These are phyloP conservation scores for Papilio aristodemus DNA, from an alignment of 1,140 invertebrate genomes.

Conservation along the genomic window DNA sequence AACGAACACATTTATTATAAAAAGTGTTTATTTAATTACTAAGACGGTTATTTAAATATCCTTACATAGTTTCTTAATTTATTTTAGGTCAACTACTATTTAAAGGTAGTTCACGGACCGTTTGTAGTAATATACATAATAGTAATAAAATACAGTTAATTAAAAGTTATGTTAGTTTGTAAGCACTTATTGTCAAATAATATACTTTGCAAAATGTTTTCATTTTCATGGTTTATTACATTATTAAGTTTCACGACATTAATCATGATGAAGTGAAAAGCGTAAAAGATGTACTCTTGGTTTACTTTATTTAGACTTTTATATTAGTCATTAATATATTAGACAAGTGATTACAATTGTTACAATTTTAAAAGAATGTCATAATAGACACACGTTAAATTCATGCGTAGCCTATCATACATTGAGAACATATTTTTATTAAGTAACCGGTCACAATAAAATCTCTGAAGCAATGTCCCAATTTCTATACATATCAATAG, in stretches of 20 bases:
- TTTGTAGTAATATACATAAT: not conserved
- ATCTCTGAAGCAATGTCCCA: not conserved
- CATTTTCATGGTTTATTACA: not conserved
- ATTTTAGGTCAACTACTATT: not conserved
- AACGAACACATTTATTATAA: conserved; percentile 7
- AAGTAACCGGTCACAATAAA: not conserved
- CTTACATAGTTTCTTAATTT: not conserved
- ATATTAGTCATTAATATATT: no score
- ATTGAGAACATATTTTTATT: not conserved
- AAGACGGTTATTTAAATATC: not conserved
- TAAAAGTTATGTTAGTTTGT: not conserved
- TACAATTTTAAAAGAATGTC: no score
- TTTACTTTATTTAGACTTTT: no score
- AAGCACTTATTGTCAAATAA: not conserved
- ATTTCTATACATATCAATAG: not conserved
- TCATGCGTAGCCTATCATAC: no score
- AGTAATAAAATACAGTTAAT: not conserved
- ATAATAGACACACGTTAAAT: no score
- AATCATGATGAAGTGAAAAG: no score
- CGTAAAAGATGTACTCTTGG: no score
- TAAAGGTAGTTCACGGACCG: not conserved
- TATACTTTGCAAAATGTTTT: not conserved
- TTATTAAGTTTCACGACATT: not conserved
- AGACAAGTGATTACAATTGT: no score
- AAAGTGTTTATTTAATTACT: not conserved